Base-by-base conservation (phyloP, 2,113 vertebrate genomes). In the Sander vitreus region DNA sequence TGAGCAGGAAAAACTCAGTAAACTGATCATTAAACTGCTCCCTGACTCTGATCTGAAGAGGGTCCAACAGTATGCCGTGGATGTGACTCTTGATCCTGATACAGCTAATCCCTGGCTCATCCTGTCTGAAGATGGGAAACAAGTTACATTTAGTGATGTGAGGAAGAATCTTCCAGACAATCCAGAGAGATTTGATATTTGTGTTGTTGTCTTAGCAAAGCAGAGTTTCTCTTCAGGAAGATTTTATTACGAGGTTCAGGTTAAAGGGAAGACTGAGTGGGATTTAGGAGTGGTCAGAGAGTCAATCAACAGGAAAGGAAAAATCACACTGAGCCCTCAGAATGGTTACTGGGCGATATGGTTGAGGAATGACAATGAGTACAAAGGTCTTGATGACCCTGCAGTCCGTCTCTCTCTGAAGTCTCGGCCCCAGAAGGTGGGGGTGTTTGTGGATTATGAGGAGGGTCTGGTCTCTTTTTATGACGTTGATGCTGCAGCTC, bases 201-300 rank as follows among this genome's bases (percentile, higher is more conserved):
- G 11, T 39, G 4, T 6, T 39, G 5, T 2, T 63, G 60, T 63
- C 21, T 70, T 70, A 15, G 19, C 30, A 33, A 12, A 36, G 45
- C 65, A 51, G 16, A 51, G 45, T 67, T 67, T 48, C 14, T 48
- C 3, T 5, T 7, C 2, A 7, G 51, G 51, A n/a, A 54, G 51
- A 21, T 54, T 54, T 53, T 70, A 70, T 33, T 70, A 2, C n/a
- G 68, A 70, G 68, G 68, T 70, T 70, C 33, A 57, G 68, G 68
- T 72, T 43, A 47, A 57, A 72, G 54, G 33, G 15, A 72, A 73
- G 39, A 58, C 23, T 59, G 2, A 5, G 4, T 73, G 54, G 69
- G 0, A 0, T 4, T 14, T 59, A 14, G 70, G 70, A 59, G 70
- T 59, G 39, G 39, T 0, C 6, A 48, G 16, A 48, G 43, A 60